phyloP scores from a whole-genome alignment of 2,888 invertebrate species.

The Nymphalis polychloros region DNA sequence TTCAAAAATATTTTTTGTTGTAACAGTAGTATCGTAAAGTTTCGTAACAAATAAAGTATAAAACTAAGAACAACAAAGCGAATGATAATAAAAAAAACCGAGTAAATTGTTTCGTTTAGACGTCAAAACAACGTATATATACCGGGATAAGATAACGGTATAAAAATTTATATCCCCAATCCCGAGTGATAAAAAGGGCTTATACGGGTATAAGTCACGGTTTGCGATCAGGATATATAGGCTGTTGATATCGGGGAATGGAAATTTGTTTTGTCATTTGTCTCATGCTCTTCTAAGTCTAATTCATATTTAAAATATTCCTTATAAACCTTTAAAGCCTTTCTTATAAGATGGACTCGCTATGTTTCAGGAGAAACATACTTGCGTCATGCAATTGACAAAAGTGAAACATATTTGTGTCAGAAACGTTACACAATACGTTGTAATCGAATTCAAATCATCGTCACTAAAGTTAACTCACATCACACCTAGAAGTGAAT shows the following conservation, averaged over 20 bases:
- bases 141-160: conserved; percentile 46
- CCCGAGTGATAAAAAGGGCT: conserved; percentile 60
- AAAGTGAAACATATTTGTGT: too few relatives aligned
- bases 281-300: not conserved
- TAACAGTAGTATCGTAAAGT: too few relatives aligned
- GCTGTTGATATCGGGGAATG: conserved; percentile 1
- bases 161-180: conserved; percentile 69
- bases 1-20: too few relatives aligned
- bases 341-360: too few relatives aligned
- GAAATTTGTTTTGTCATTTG: not conserved
- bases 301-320: too few relatives aligned
- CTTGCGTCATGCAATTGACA: too few relatives aligned
- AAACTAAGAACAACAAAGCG: not conserved
- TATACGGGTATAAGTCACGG: conserved; percentile 44
- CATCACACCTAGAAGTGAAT: too few relatives aligned
- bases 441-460: too few relatives aligned
- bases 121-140: conserved; percentile 22
- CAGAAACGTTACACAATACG: too few relatives aligned
- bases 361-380: too few relatives aligned
- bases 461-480: too few relatives aligned
- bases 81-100: conserved; percentile 3
- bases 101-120: conserved; percentile 26
- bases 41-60: not conserved
- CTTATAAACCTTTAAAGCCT: too few relatives aligned
- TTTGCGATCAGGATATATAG: conserved; percentile 7